Evolutionary conservation across 2,113 vertebrate species (phyloP).

Genomic region (Tilapia sparmanii): DNA sequence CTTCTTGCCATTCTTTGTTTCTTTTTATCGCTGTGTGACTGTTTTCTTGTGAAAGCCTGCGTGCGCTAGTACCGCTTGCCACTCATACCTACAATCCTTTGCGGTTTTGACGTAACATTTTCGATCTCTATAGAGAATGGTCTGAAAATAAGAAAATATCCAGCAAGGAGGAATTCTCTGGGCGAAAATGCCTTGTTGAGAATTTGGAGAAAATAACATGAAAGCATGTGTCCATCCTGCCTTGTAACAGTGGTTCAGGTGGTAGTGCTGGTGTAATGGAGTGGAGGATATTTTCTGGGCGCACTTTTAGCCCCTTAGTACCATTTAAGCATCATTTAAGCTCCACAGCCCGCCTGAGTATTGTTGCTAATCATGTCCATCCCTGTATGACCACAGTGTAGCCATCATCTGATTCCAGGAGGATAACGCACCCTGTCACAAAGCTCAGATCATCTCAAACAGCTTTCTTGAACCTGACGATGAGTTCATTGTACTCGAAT

Average conservation of each 20-base stretch:
- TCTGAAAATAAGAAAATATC: background rate
- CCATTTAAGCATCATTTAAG: background rate
- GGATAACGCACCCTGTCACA: background rate
- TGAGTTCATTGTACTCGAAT: background rate
- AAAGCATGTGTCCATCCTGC: background rate
- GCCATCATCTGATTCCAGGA: background rate
- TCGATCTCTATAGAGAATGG: background rate
- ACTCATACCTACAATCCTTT: background rate
- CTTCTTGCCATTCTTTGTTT: accelerated
- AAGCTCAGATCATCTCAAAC: background rate
- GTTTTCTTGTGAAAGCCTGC: background rate
- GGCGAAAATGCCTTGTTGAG: background rate
- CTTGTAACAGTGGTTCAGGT: background rate
- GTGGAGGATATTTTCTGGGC: background rate
- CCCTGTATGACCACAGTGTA: background rate
- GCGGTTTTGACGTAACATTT: background rate
- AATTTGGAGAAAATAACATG: background rate
- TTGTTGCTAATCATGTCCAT: background rate
- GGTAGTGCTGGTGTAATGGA: background rate
- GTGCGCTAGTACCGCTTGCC: accelerated
- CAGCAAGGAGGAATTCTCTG: background rate
- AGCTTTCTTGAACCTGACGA: background rate
- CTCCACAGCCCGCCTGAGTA: background rate
- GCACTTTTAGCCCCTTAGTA: background rate
- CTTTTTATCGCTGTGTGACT: background rate